Evolutionary conservation across 64 coral and sea anemone species (phyloP), one percentile per base, ranked within the genome.

Genomic region (Trachythela sp.): DNA sequence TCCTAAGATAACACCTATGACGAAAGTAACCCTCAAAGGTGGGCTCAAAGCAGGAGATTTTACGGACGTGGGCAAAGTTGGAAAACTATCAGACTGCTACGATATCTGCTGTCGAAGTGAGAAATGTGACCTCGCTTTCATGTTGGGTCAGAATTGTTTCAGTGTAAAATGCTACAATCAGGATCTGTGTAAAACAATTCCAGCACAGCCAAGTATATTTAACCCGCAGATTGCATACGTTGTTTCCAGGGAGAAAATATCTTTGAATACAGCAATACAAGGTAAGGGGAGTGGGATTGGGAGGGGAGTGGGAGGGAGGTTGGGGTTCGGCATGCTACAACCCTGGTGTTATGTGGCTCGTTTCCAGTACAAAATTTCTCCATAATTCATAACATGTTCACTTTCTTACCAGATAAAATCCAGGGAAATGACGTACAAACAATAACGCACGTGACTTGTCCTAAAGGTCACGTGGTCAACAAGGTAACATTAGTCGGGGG

Each of bases 161-260:
- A 95, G 89, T 4, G 96, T 99, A 0, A 99, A 99, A 86, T 99
- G 96, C 84, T 99, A 93, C 34, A 99, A 85, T 29, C 94, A 95
- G 35, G 72, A 93, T 48, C 85, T 99, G 37, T 99, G 96, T 40
- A 87, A 85, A 4, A 99, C 93, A 32, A 99, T 99, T 50, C 94
- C 94, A 2, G 96, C 96, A 14, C 96, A 99, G 13, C 96, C 96
- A 22, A 95, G 93, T 0, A 99, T 99, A 37, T 99, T 94, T 20
- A 99, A 99, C 87, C 96, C 96, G 30, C 96, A 99, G 87, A 99
- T 99, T 76, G 96, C 96, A 0, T 99, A 99, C 43, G 93, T 99
- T 11, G 89, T 70, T 68, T 91, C 31, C 9, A 94, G 96, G 37
- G 94, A 95, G 41, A 75, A 89, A 39, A 40, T 92, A 22, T 64